Percentiles rank a stretch among this genome's conserved stretches.
Evolutionary conservation across 2,888 invertebrate species (phyloP).

Genomic region (Clusia tigrina): DNA sequence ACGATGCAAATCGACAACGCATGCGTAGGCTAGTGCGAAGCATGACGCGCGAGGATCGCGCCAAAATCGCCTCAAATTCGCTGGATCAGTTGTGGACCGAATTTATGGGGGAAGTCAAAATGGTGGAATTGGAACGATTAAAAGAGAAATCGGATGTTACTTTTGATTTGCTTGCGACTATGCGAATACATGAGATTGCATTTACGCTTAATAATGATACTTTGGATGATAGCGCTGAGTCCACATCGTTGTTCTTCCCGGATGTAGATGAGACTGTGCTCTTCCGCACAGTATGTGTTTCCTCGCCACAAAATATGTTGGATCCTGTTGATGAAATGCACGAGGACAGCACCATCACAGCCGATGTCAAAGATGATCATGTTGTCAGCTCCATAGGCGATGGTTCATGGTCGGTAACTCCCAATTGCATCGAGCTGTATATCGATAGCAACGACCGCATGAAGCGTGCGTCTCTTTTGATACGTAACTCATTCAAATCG

Average conservation of each 20-base stretch:
- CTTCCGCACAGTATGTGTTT: conserved; percentile 59
- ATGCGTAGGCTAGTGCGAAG: conserved; percentile 54
- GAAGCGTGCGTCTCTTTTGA: conserved; percentile 33
- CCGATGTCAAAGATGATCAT: conserved; percentile 28
- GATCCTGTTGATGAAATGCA: conserved; percentile 52
- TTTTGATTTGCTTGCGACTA: conserved; percentile 52
- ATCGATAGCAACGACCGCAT: conserved; percentile 27
- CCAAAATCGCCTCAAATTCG: conserved; percentile 46
- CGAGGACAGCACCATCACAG: conserved; percentile 40
- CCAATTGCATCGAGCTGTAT: conserved; percentile 45
- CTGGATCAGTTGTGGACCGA: conserved; percentile 51
- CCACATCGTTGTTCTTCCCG: conserved; percentile 51
- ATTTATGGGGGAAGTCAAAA: conserved; percentile 52
- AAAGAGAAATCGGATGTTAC: conserved; percentile 54
- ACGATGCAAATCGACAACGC: conserved; percentile 66
- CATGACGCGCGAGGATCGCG: conserved; percentile 50
- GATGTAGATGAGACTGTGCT: conserved; percentile 61
- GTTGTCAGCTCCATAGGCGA: conserved; percentile 27
- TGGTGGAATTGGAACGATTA: conserved; percentile 47
- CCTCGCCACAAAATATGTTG: conserved; percentile 42
- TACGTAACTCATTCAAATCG: conserved; percentile 49
- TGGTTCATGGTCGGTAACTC: conserved; percentile 53
- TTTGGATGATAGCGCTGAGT: conserved; percentile 54
- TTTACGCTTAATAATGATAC: conserved; percentile 58
- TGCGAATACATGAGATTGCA: conserved; percentile 58